These are phyloP conservation scores for rabbit (Oryctolagus cuniculus) DNA, from an alignment of 2,113 vertebrate species.

Conservation along the genomic window mOryCun1.1 NC_091442.1:71060001-71060500, in stretches of 20 bases:
- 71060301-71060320: conserved; percentile 28
- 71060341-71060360: not conserved
- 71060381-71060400: no score
- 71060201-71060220: not conserved
- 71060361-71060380: no score
- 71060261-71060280: not conserved
- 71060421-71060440: no score
- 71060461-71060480: no score
- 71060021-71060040: no score
- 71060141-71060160: conserved; percentile 7
- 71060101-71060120: conserved; percentile 8
- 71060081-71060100: conserved; percentile 5
- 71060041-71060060: not conserved
- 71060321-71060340: not conserved
- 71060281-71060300: not conserved
- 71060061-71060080: not conserved
- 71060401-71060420: no score
- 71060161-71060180: not conserved
- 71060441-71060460: no score
- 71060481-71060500: no score
- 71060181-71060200: not conserved
- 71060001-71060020: no score
- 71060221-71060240: not conserved
- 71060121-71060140: conserved; percentile 1
- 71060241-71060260: not conserved